Conservation (phyloP, 2,888 invertebrate genomes). For the Drepanosiphum platanoidis region DNA sequence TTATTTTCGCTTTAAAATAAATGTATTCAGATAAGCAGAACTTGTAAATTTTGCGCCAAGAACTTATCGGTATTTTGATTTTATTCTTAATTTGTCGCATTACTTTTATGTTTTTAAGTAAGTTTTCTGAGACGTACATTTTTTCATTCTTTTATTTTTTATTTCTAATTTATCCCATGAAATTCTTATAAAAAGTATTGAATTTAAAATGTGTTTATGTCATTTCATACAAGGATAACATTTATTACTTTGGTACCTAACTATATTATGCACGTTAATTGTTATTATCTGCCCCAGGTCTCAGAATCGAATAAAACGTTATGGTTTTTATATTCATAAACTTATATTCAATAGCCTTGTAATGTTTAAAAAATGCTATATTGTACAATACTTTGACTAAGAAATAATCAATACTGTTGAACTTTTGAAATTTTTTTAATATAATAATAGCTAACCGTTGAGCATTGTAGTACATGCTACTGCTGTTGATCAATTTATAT, state of each 20-base stretch:
- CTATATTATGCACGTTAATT: neutral
- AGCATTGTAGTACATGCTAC: conserved; percentile 36
- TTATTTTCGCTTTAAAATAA: too few relatives aligned
- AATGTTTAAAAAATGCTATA: conserved; percentile 12
- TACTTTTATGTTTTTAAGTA: too few relatives aligned
- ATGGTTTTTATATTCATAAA: conserved; percentile 41
- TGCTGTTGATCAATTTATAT: neutral
- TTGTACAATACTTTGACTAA: conserved; percentile 35
- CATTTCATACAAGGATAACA: conserved; percentile 7
- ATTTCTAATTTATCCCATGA: too few relatives aligned
- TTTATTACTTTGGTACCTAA: neutral
- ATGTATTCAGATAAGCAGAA: too few relatives aligned
- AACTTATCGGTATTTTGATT: too few relatives aligned
- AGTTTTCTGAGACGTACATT: too few relatives aligned
- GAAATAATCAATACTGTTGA: conserved; percentile 23
- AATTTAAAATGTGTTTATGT: neutral
- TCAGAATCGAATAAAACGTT: conserved; percentile 43
- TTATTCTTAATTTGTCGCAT: too few relatives aligned
- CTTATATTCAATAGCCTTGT: conserved; percentile 25
- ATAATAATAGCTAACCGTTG: conserved; percentile 13
- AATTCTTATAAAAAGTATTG: too few relatives aligned
- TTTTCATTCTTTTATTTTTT: too few relatives aligned
- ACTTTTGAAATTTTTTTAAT: conserved; percentile 33
- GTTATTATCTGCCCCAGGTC: conserved; percentile 6
- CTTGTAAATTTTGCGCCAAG: too few relatives aligned